A percentile compares a stretch with the other conserved stretches of the same genome.
phyloP scores from a whole-genome alignment of 1,140 invertebrate species.

The Andrena cerasifolii region DNA sequence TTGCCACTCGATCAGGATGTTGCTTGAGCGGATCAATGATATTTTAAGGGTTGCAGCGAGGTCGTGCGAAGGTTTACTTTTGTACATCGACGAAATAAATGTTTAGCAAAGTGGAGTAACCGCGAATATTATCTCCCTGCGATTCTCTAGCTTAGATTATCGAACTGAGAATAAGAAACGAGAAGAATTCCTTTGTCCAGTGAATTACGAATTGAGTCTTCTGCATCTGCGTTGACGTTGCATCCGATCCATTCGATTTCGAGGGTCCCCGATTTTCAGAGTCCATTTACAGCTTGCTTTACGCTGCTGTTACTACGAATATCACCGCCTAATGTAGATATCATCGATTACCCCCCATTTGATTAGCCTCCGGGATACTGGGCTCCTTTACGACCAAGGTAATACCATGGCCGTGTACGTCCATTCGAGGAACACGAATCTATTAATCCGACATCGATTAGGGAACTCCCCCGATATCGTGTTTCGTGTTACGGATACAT shows the following conservation, averaged over 20 bases:
- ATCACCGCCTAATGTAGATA: conserved; percentile 5
- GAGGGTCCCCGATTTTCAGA: neutral
- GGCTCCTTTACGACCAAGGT: conserved; percentile 47
- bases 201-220: too few relatives aligned
- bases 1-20: too few relatives aligned
- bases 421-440: conserved; percentile 58
- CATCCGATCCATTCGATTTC: too few relatives aligned
- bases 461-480: conserved; percentile 25
- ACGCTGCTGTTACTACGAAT: conserved; percentile 8
- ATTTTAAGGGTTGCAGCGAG: conserved; percentile 28
- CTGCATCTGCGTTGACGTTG: too few relatives aligned
- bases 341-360: conserved; percentile 32
- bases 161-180: neutral
- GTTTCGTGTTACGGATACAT: conserved; percentile 27
- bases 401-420: conserved; percentile 43
- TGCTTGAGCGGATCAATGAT: conserved; percentile 47
- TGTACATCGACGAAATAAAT: conserved; percentile 46
- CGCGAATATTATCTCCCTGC: neutral
- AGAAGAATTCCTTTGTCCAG: neutral
- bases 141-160: neutral
- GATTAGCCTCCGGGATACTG: conserved; percentile 36
- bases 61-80: conserved; percentile 43
- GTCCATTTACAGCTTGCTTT: conserved; percentile 11
- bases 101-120: conserved; percentile 20
- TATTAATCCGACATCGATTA: conserved; percentile 62